Conservation (phyloP, 2,888 invertebrate genomes). For the Julus scanicus region DNA sequence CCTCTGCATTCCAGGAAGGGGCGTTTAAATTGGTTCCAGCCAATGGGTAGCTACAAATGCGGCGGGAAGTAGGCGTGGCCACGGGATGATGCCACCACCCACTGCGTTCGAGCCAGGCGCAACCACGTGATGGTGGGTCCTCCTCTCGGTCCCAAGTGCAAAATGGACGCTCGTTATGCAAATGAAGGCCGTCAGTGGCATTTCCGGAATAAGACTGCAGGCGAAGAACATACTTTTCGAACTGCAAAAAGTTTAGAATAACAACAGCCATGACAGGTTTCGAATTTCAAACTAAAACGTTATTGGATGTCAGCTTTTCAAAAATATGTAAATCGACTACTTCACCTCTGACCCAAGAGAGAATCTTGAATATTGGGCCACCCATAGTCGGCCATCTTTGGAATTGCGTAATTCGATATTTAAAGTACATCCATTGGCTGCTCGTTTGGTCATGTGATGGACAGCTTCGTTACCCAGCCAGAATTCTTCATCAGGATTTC, state of each 20-base stretch:
- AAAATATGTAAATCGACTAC: too few species aligned
- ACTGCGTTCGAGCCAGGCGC: slow-evolving; percentile 46
- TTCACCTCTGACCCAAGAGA: slow-evolving; percentile 48
- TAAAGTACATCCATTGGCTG: slow-evolving; percentile 23
- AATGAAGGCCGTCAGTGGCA: neutral
- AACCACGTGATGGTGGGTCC: neutral
- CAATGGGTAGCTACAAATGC: slow-evolving; percentile 45
- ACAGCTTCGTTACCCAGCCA: slow-evolving; percentile 44
- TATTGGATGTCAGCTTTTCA: too few species aligned
- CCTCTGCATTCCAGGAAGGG: neutral
- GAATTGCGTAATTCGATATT: slow-evolving; percentile 21
- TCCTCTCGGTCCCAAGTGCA: slow-evolving; percentile 46
- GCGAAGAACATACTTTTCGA: neutral
- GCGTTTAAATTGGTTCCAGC: slow-evolving; percentile 41
- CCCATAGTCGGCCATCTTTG: slow-evolving; percentile 5
- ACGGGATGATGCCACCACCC: slow-evolving; percentile 46
- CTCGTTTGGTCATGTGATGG: slow-evolving; percentile 29
- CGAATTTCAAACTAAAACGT: neutral
- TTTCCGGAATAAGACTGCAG: slow-evolving; percentile 31
- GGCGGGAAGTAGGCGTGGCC: neutral
- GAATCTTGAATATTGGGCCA: slow-evolving; percentile 22
- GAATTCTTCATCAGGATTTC: slow-evolving; percentile 30
- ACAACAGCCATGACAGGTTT: neutral
- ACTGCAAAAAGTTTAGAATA: neutral
- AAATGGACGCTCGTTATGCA: slow-evolving; percentile 21